Evolutionary conservation across 2,113 vertebrate genomes (phyloP), one percentile per base, ranked within the genome.

Genomic region (Sakesphorus luctuosus): DNA sequence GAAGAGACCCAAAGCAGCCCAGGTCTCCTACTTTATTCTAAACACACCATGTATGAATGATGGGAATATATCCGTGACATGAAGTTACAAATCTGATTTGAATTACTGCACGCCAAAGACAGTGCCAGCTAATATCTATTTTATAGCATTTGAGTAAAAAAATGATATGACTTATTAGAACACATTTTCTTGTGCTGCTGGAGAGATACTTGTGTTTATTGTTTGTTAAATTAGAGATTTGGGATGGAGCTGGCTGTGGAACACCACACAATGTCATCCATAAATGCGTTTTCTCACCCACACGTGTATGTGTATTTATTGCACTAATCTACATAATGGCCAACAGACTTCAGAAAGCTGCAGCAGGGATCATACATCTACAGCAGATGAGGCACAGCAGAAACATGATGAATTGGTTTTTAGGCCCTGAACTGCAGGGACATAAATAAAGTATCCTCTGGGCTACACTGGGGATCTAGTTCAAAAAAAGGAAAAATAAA

Each of bases 251-350:
- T 90, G 93, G 40, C 40, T 91, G 43, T 90, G 62, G 66, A 84
- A 71, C 35, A 81, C 53, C 84, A 43, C 68, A 67, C 63, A 67
- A 21, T 40, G n/a, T 66, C 90, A 50, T 91, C 88, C 65, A 73
- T 84, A 92, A 94, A 88, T 90, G 65, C 2, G 0, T 24, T 92
- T 96, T 96, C 87, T 91, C 84, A 81, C 96, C 84, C 33, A 78
- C 66, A 58, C 46, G 52, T 36, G 18, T 84, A 65, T 18, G 20
- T 10, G 36, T 89, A 91, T 96, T 97, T 97, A 97, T 97, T 98
- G 92, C 97, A 97, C 97, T 98, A 97, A 98, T 98, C 97, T 98
- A 96, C 98, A 97, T 98, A 98, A 98, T 95, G 96, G 95, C 96
- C 97, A 98, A 97, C 96, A 98, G 95, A 93, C 95, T 84, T 92